A percentile compares a stretch with the other conserved stretches of the same genome.
Evolutionary conservation across 2,797 vertebrate genomes (phyloP).

Genomic region (Oryzias sinensis): DNA sequence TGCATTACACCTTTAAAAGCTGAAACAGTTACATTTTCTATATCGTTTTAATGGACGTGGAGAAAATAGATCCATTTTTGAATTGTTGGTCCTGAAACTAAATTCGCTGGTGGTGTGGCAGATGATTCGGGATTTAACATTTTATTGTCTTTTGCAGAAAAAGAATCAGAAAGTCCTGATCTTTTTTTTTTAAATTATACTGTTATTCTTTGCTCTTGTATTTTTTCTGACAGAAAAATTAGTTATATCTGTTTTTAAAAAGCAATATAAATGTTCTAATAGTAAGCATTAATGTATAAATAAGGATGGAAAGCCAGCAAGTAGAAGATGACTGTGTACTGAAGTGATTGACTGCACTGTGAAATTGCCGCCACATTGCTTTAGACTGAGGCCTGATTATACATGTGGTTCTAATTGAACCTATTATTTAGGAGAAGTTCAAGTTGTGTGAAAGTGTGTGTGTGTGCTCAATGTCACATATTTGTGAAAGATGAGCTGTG

Average conservation of each 20-base stretch:
- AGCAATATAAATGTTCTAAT: constrained; percentile 19
- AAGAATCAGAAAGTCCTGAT: background rate
- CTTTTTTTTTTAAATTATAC: background rate
- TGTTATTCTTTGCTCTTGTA: background rate
- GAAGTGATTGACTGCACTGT: constrained; percentile 58
- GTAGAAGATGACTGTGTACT: constrained; percentile 26
- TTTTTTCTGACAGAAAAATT: background rate
- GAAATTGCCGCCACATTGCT: constrained; percentile 60
- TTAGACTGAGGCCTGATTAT: constrained; percentile 72
- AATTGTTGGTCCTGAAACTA: constrained; percentile 38
- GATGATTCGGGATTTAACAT: constrained; percentile 12
- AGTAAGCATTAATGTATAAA: constrained; percentile 35
- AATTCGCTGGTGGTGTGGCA: constrained; percentile 16
- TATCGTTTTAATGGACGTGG: constrained; percentile 44
- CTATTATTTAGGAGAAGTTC: constrained; percentile 73
- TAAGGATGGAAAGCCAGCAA: constrained; percentile 25
- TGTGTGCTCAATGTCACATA: constrained; percentile 57
- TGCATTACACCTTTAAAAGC: constrained; percentile 51
- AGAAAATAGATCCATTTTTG: constrained; percentile 25
- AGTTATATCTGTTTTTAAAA: constrained; percentile 16
- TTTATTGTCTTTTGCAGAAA: constrained; percentile 5
- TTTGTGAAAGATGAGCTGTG: constrained; percentile 69
- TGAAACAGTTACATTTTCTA: constrained; percentile 58
- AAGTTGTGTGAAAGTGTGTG: constrained; percentile 41
- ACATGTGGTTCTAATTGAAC: constrained; percentile 84